Percentiles rank a stretch among this genome's conserved stretches.
Conservation (phyloP, 2,797 vertebrate genomes). For the Oophaga sylvatica region DNA sequence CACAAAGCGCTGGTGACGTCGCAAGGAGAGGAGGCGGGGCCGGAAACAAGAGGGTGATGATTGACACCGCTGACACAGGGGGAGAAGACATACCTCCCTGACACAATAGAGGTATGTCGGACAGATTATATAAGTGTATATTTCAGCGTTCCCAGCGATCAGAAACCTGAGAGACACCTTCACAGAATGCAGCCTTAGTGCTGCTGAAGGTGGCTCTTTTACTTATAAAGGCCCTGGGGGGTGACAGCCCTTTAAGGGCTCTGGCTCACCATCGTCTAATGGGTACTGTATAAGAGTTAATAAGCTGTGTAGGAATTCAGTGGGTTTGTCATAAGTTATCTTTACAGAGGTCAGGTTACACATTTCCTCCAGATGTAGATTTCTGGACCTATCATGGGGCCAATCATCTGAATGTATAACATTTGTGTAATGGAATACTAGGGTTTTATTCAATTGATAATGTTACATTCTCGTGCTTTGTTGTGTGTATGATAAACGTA, state of each 20-base stretch:
- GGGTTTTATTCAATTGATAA: neutral
- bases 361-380: constrained; percentile 21
- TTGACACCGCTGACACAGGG: too few species aligned
- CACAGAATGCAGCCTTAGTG: too few species aligned
- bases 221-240: too few species aligned
- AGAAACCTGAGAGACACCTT: too few species aligned
- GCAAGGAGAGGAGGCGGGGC: too few species aligned
- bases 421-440: neutral
- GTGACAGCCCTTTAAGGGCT: neutral
- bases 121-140: too few species aligned
- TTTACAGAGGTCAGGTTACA: constrained; percentile 35
- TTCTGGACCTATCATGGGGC: neutral
- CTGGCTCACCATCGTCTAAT: neutral
- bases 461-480: neutral
- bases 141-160: too few species aligned
- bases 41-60: too few species aligned
- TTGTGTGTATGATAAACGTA: neutral
- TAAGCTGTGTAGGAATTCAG: neutral
- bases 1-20: too few species aligned
- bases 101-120: too few species aligned
- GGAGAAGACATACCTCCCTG: too few species aligned
- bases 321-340: constrained; percentile 20
- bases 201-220: too few species aligned
- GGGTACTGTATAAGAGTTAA: neutral
- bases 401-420: constrained; percentile 11